A percentile compares a stretch with the other conserved stretches of the same genome.
Evolutionary conservation across 2,888 invertebrate species (phyloP).

Genomic region (Chrysomela aeneicollis): DNA sequence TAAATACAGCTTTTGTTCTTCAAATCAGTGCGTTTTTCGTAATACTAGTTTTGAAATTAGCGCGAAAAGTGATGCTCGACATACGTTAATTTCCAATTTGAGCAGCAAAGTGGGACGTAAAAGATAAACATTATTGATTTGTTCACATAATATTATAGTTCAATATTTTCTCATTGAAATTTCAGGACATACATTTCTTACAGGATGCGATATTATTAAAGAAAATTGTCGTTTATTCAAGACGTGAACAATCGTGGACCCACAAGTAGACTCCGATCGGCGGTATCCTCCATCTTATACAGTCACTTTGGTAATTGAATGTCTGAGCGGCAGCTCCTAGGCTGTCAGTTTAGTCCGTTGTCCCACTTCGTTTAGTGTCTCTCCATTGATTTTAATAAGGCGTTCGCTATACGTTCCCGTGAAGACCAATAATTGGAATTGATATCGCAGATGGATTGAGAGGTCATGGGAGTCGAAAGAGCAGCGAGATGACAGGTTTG

Average conservation of each 20-base stretch:
- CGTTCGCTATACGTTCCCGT: slow-evolving; percentile 28
- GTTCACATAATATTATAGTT: no score
- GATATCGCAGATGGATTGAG: slow-evolving; percentile 35
- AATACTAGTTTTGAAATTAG: no score
- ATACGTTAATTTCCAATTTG: no score
- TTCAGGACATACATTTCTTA: background rate
- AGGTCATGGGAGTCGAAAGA: slow-evolving; percentile 34
- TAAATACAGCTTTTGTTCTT: no score
- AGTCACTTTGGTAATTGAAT: slow-evolving; percentile 52
- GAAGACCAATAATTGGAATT: slow-evolving; percentile 43
- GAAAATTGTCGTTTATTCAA: background rate
- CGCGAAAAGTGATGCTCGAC: no score
- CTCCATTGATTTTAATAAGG: slow-evolving; percentile 51
- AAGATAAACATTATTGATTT: no score
- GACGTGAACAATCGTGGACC: background rate
- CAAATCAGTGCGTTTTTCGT: no score
- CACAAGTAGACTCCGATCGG: slow-evolving; percentile 15
- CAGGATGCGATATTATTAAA: background rate
- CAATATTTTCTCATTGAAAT: no score
- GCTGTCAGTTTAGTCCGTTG: slow-evolving; percentile 47
- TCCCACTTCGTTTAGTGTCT: slow-evolving; percentile 49
- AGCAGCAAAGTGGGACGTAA: no score
- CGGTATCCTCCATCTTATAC: slow-evolving; percentile 41
- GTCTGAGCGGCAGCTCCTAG: slow-evolving; percentile 48
- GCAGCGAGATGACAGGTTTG: slow-evolving; percentile 32